phyloP scores from a whole-genome alignment of 2,113 vertebrate genomes.

The Protobothrops mucrosquamatus region DNA sequence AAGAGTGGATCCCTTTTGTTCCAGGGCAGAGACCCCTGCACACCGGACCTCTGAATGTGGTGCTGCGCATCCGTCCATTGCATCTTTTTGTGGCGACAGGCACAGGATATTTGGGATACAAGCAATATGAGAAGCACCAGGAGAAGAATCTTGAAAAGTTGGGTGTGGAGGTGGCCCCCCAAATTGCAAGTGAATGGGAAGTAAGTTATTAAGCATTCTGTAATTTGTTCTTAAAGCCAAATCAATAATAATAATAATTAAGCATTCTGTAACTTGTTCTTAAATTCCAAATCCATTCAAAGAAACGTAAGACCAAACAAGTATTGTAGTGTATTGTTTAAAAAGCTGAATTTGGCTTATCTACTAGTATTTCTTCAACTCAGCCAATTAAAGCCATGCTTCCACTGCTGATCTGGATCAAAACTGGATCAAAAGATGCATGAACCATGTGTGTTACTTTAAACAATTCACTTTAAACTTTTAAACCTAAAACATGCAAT shows the following conservation, averaged over 20 bases:
- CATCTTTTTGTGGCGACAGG: slow-evolving; percentile 76
- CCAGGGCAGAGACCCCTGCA: slow-evolving; percentile 71
- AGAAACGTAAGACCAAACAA: accelerated
- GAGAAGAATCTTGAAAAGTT: slow-evolving; percentile 69
- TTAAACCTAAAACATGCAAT: not conserved
- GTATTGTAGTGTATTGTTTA: not conserved
- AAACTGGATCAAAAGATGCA: not conserved
- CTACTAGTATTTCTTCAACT: not conserved
- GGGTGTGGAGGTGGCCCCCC: slow-evolving; percentile 75
- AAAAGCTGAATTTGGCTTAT: not conserved
- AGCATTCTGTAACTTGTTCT: not conserved
- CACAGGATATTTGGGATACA: slow-evolving; percentile 79
- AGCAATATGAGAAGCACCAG: slow-evolving; percentile 78
- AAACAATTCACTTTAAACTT: not conserved
- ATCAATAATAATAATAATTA: not conserved
- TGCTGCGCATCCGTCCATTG: slow-evolving; percentile 73
- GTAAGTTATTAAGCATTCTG: slow-evolving; percentile 63
- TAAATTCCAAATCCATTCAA: not conserved
- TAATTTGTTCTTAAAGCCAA: not conserved
- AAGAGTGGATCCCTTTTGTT: slow-evolving; percentile 39
- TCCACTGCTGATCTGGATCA: not conserved
- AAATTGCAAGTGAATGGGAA: slow-evolving; percentile 77
- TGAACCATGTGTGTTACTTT: not conserved
- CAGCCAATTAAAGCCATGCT: not conserved
- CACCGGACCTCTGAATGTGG: slow-evolving; percentile 62